Conservation (phyloP, 2,113 vertebrate species). For the Panthera tigris region DNA sequence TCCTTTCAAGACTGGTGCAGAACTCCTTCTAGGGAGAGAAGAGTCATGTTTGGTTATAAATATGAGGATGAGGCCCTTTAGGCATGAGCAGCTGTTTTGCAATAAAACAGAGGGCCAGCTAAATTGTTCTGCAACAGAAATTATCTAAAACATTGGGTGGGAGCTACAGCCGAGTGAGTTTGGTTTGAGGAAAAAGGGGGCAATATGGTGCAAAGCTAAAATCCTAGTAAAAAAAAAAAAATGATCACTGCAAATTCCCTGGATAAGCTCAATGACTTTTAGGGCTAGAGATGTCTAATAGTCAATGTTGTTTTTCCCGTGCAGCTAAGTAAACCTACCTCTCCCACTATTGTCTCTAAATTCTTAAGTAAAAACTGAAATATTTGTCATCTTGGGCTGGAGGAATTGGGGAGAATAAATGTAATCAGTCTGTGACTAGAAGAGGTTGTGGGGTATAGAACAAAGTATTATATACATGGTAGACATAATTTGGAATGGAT, state of each 20-base stretch:
- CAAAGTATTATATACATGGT: background rate
- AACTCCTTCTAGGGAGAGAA: conserved; percentile 23
- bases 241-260: background rate
- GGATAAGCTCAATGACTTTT: background rate
- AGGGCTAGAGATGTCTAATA: background rate
- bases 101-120: conserved; percentile 52
- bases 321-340: background rate
- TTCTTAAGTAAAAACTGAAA: background rate
- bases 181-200: background rate
- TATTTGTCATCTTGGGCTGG: background rate
- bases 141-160: conserved; percentile 39
- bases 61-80: conserved; percentile 41
- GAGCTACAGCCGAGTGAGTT: background rate
- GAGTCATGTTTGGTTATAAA: conserved; percentile 58
- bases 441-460: background rate
- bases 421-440: background rate
- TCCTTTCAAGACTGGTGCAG: conserved; percentile 32
- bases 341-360: background rate
- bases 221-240: background rate
- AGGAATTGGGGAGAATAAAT: background rate
- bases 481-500: background rate
- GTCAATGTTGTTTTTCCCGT: background rate
- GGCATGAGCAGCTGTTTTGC: conserved; percentile 66
- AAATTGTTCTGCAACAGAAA: conserved; percentile 10
- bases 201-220: background rate